phyloP scores from a whole-genome alignment of 2,888 invertebrate species.

The Masnerella sp. region DNA sequence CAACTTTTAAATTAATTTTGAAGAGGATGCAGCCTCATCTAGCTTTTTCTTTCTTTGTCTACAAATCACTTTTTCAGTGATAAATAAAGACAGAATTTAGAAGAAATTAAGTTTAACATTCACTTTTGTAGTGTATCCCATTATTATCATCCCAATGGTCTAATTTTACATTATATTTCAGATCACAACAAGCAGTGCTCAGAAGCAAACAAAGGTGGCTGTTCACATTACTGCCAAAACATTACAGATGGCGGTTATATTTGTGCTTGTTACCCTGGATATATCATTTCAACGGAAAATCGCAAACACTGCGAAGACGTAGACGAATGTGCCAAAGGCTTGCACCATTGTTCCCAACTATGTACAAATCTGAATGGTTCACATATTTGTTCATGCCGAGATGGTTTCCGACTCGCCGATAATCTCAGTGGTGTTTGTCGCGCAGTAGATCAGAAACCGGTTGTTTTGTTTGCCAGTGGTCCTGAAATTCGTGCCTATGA shows the following conservation, averaged over 20 bases:
- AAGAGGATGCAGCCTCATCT: no score
- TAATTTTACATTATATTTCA: conserved; percentile 57
- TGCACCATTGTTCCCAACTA: conserved; percentile 94
- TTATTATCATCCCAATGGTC: not conserved
- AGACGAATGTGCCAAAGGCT: conserved; percentile 91
- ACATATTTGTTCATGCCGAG: conserved; percentile 90
- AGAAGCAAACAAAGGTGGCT: conserved; percentile 84
- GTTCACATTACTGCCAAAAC: conserved; percentile 94
- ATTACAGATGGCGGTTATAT: conserved; percentile 91
- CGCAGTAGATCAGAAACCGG: conserved; percentile 81
- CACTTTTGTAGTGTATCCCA: no score
- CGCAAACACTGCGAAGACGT: conserved; percentile 92
- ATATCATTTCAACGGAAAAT: conserved; percentile 88
- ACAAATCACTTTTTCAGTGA: no score
- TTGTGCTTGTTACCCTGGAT: conserved; percentile 93
- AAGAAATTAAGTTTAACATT: no score
- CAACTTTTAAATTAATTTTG: no score
- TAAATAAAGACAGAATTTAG: no score
- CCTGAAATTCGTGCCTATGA: conserved; percentile 90
- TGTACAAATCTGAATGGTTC: conserved; percentile 95
- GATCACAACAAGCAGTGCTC: conserved; percentile 78
- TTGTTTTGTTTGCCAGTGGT: conserved; percentile 88
- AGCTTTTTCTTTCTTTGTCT: no score
- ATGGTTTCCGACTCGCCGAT: conserved; percentile 88
- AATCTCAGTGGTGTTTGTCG: conserved; percentile 90